Percentiles rank a stretch among this genome's conserved stretches.
phyloP scores from a whole-genome alignment of 2,888 invertebrate genomes.

The Ectemnius cavifrons region DNA sequence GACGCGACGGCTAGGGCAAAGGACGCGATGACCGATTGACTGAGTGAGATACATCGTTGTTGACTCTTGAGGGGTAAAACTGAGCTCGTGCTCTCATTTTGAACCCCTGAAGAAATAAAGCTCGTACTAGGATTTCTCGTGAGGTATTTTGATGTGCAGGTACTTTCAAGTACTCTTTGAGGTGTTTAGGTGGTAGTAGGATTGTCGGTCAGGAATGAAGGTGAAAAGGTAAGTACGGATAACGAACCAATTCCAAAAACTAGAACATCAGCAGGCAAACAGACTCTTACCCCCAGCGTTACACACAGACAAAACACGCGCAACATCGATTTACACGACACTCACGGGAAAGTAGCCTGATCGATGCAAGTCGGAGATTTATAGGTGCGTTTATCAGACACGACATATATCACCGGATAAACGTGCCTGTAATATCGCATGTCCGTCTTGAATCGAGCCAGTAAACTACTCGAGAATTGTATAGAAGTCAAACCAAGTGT shows the following conservation, averaged over 20 bases:
- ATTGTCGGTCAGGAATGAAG: neutral
- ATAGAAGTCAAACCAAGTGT: slow-evolving; percentile 68
- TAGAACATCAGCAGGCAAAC: no score
- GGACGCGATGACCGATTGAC: slow-evolving; percentile 33
- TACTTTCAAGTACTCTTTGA: neutral
- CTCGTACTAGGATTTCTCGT: neutral
- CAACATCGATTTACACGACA: neutral
- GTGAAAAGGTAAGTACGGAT: neutral
- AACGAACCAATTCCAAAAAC: neutral
- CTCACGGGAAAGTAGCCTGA: neutral
- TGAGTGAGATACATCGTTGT: neutral
- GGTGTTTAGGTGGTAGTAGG: neutral
- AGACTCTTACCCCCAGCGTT: no score
- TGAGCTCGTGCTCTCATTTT: no score
- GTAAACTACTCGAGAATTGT: slow-evolving; percentile 8
- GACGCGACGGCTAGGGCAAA: slow-evolving; percentile 37
- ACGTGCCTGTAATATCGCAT: slow-evolving; percentile 1
- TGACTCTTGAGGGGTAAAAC: neutral
- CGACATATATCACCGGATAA: slow-evolving; percentile 3
- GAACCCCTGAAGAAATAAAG: neutral
- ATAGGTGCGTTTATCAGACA: slow-evolving; percentile 5
- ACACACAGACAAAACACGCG: slow-evolving; percentile 8
- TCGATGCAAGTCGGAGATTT: neutral
- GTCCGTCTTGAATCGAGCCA: slow-evolving; percentile 12
- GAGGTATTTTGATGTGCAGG: neutral